Conservation (phyloP, 2,113 vertebrate genomes). For the Cebidichthys violaceus region DNA sequence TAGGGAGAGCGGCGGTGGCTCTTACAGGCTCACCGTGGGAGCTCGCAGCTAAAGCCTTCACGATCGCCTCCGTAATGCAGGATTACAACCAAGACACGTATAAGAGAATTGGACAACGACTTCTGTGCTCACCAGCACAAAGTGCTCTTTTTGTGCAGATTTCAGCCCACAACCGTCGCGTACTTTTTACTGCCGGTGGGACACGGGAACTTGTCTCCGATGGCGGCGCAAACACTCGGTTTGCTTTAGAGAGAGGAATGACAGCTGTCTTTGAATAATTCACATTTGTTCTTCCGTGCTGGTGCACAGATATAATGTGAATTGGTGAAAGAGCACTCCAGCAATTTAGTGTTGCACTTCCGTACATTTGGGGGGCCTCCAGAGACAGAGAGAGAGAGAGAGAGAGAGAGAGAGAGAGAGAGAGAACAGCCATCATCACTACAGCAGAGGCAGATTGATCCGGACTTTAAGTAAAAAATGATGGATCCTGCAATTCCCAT, state of each 20-base stretch:
- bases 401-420: neutral
- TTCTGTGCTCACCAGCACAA: constrained; percentile 12
- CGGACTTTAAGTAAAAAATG: neutral
- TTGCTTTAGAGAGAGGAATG: neutral
- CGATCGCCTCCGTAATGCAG: constrained; percentile 68
- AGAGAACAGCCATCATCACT: neutral
- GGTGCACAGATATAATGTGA: constrained; percentile 18
- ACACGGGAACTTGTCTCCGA: neutral
- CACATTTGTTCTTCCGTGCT: neutral
- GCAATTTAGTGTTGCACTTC: neutral
- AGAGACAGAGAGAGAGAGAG: neutral
- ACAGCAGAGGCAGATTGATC: neutral
- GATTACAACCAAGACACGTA: constrained; percentile 67
- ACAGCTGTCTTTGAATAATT: constrained; percentile 17
- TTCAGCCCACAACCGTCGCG: neutral
- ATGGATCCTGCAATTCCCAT: neutral
- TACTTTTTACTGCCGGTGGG: neutral
- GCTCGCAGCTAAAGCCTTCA: constrained; percentile 50
- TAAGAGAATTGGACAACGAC: constrained; percentile 51
- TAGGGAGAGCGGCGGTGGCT: constrained; percentile 50
- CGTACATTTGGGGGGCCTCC: neutral
- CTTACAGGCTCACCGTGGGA: constrained; percentile 62
- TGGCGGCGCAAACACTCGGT: neutral
- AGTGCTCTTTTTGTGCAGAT: constrained; percentile 19
- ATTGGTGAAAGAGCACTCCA: constrained; percentile 1